Conservation (phyloP, 2,113 vertebrate genomes). For the Tachuris rubrigastra region DNA sequence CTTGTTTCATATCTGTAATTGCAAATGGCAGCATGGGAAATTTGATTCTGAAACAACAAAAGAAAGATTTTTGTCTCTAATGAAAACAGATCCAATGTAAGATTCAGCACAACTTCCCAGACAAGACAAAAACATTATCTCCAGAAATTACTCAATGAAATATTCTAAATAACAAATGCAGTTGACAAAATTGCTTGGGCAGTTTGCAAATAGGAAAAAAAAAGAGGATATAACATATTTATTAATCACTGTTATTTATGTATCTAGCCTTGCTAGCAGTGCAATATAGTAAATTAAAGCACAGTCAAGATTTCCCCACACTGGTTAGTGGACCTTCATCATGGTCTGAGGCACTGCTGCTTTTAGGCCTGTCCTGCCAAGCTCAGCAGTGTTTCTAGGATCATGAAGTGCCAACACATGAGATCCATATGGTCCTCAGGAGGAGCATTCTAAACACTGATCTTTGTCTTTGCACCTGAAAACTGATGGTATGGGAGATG, state of each 20-base stretch:
- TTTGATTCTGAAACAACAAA: slow-evolving; percentile 18
- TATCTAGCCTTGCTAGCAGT: not conserved
- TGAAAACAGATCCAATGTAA: slow-evolving; percentile 39
- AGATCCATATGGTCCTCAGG: not conserved
- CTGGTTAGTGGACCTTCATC: not conserved
- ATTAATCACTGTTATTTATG: not conserved
- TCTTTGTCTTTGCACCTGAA: not conserved
- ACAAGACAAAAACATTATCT: slow-evolving; percentile 53
- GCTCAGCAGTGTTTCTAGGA: not conserved
- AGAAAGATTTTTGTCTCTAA: slow-evolving; percentile 41
- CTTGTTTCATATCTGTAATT: slow-evolving; percentile 30
- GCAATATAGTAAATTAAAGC: not conserved
- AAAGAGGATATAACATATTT: not conserved
- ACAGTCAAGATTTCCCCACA: not conserved
- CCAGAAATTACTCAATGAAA: slow-evolving; percentile 22
- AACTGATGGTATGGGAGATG: not conserved
- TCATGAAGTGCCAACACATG: not conserved
- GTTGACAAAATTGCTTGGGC: not conserved
- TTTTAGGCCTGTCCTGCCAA: not conserved
- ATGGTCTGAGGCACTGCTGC: not conserved
- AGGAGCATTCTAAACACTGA: not conserved
- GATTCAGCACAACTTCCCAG: slow-evolving; percentile 24
- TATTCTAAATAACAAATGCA: slow-evolving; percentile 23
- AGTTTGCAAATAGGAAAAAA: not conserved
- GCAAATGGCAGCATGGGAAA: slow-evolving; percentile 54